phyloP scores from a whole-genome alignment of 1,140 invertebrate species.

The Hirudo medicinalis region DNA sequence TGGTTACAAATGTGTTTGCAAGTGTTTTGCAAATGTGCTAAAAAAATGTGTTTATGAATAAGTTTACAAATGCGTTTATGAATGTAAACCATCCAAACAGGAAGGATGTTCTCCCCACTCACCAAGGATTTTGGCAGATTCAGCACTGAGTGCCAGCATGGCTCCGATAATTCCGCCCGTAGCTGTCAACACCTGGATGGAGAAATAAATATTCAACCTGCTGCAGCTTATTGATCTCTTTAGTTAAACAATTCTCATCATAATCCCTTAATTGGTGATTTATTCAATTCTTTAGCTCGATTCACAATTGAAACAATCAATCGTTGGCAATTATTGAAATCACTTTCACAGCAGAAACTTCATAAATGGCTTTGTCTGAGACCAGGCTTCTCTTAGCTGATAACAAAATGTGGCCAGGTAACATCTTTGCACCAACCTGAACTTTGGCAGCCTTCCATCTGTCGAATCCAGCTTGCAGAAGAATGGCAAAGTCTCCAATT shows the following conservation, averaged over 20 bases:
- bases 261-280: too few species aligned
- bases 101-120: slow-evolving; percentile 36
- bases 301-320: too few species aligned
- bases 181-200: slow-evolving; percentile 61
- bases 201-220: too few species aligned
- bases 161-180: slow-evolving; percentile 73
- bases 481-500: slow-evolving; percentile 89
- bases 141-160: slow-evolving; percentile 64
- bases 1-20: too few species aligned
- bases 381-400: slow-evolving; percentile 14
- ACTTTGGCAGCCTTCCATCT: slow-evolving; percentile 83
- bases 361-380: not conserved
- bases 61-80: too few species aligned
- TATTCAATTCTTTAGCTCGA: too few species aligned
- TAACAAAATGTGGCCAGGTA: not conserved
- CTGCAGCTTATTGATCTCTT: too few species aligned
- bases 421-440: slow-evolving; percentile 41
- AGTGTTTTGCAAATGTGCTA: too few species aligned
- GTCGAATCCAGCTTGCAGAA: slow-evolving; percentile 72
- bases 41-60: too few species aligned
- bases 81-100: not conserved
- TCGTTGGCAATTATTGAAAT: too few species aligned
- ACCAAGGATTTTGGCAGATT: slow-evolving; percentile 64
- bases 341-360: slow-evolving; percentile 13
- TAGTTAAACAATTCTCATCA: too few species aligned